Evolutionary conservation across 2,113 vertebrate species (phyloP).

Genomic region (Epinephelus lanceolatus): DNA sequence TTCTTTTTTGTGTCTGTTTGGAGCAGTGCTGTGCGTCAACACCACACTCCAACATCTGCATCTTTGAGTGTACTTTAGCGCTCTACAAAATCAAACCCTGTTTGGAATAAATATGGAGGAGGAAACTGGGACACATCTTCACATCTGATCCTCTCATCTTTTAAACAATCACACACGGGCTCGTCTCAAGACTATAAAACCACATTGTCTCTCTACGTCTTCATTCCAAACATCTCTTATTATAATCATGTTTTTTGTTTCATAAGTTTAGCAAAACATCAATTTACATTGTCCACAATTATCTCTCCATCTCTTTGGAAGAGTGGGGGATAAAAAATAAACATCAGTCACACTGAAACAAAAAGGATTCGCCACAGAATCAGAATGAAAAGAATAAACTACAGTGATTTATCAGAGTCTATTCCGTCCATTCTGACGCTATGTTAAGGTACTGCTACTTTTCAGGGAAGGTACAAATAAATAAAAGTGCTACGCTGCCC

Average conservation of each 20-base stretch:
- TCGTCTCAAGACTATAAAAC: slow-evolving; percentile 14
- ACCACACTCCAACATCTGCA: neutral
- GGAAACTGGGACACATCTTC: slow-evolving; percentile 35
- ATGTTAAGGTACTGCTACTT: slow-evolving; percentile 66
- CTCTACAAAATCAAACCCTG: neutral
- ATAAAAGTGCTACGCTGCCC: slow-evolving; percentile 81
- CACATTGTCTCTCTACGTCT: slow-evolving; percentile 38
- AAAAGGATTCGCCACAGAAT: slow-evolving; percentile 39
- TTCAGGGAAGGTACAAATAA: slow-evolving; percentile 68
- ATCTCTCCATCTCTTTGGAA: slow-evolving; percentile 62
- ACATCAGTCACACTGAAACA: slow-evolving; percentile 69
- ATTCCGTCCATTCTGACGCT: slow-evolving; percentile 48
- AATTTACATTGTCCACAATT: slow-evolving; percentile 52
- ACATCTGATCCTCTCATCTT: slow-evolving; percentile 37
- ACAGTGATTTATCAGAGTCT: slow-evolving; percentile 21
- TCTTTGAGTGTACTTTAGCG: neutral
- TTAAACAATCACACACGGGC: slow-evolving; percentile 35
- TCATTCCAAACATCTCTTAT: slow-evolving; percentile 36
- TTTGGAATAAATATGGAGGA: slow-evolving; percentile 16
- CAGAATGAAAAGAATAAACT: slow-evolving; percentile 44
- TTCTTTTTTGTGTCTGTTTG: neutral
- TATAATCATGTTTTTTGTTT: slow-evolving; percentile 14
- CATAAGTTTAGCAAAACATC: slow-evolving; percentile 54
- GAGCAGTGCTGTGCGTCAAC: neutral
- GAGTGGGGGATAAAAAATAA: slow-evolving; percentile 46